Base-by-base conservation (phyloP, 2,797 vertebrate species). In the Urosaurus nigricauda region DNA sequence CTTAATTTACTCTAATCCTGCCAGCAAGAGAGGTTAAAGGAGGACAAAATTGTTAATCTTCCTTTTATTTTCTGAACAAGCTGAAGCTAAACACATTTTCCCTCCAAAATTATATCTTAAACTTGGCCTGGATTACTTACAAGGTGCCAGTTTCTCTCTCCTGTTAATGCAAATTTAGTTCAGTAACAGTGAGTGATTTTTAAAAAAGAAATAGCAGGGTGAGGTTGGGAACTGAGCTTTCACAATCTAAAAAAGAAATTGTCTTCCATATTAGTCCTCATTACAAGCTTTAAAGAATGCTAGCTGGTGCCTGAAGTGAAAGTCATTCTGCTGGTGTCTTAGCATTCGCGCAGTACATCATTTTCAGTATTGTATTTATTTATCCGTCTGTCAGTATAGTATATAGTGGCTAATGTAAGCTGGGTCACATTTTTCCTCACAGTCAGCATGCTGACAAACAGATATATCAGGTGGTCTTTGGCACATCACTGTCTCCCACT, bases 21-120 rank as follows among this genome's bases (percentile, higher is more conserved):
- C n/a, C 43, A 53, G 24, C 26, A 7, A 75, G 79, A 21, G 14
- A 75, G 21, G n/a, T 85, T 80, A 73, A 63, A 85, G 78, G 53
- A 75, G 43, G 58, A 60, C 68, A 75, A 81, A 16, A 40, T 21
- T 32, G 13, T 86, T 85, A 74, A 89, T 81, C 77, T 81, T 29
- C 40, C 5, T 74, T 73, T 60, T 71, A 47, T 63, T 82, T 85
- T 74, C 35, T 65, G 21, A 73, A 86, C 71, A 43, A 56, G 43
- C 26, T 68, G n/a, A 53, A 86, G 78, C 86, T 71, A 86, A 85
- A 80, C n/a, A 24, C 47, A 63, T 73, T 26, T 14, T 21, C 3
- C 37, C 40, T 85, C 68, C 37, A 51, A 65, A 63, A 85, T 63
- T 74, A 75, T 74, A 74, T 60, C 58, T 53, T 81, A 89, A 80